These are phyloP conservation scores for Acanthaster planci DNA, from an alignment of 35 echinoderm and acorn worm species.

Conservation along the genomic window DNA sequence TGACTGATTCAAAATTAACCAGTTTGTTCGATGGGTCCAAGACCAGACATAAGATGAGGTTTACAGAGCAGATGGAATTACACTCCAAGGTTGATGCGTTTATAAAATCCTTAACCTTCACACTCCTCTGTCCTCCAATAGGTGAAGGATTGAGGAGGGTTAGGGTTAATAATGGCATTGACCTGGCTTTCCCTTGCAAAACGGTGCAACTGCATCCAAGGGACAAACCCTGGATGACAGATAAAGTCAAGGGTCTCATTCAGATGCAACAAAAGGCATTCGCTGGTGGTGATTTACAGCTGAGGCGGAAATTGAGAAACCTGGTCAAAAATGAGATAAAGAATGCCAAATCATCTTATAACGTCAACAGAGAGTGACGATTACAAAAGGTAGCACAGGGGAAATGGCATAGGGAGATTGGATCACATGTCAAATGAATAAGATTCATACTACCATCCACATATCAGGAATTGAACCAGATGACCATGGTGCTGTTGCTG, in stretches of 20 bases:
- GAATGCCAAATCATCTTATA: constrained; percentile 27
- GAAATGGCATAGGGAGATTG: constrained; percentile 37
- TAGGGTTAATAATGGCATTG: not conserved
- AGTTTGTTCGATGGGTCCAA: not conserved
- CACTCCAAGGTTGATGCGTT: no score
- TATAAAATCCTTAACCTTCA: no score
- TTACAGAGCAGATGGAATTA: no score
- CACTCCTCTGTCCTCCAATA: no score
- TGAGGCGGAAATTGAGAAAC: constrained; percentile 15
- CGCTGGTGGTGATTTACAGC: no score
- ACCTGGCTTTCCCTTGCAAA: not conserved
- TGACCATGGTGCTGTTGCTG: not conserved
- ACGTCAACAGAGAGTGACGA: constrained; percentile 34
- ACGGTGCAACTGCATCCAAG: not conserved
- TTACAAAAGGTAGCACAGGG: constrained; percentile 38
- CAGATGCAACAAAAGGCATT: not conserved
- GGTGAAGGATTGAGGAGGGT: no score
- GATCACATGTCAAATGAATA: constrained; percentile 21
- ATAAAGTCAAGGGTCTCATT: not conserved
- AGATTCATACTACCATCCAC: constrained; percentile 2
- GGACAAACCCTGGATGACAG: constrained; percentile 46
- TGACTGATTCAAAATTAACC: not conserved
- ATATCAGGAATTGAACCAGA: not conserved
- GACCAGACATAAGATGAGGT: not conserved
- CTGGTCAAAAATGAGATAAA: constrained; percentile 18